Evolutionary conservation across 2,888 invertebrate species (phyloP).

Genomic region (Ditylenchus weischeri): DNA sequence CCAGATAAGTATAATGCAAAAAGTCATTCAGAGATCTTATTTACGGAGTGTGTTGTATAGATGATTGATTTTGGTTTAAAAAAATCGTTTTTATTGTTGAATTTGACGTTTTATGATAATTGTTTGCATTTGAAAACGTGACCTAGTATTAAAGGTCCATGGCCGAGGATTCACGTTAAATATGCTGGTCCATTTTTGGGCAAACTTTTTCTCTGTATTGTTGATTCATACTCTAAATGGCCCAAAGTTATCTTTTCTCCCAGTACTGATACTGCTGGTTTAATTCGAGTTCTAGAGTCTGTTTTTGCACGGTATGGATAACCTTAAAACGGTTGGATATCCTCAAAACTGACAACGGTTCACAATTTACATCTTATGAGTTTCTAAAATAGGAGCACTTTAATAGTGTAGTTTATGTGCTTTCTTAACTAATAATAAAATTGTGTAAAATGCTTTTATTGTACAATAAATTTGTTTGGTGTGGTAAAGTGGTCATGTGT

Average conservation of each 20-base stretch:
- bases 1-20: too few relatives aligned
- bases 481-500: too few relatives aligned
- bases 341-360: slow-evolving; percentile 58
- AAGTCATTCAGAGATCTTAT: too few relatives aligned
- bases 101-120: too few relatives aligned
- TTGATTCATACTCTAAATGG: slow-evolving; percentile 61
- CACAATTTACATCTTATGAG: slow-evolving; percentile 45
- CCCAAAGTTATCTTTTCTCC: slow-evolving; percentile 49
- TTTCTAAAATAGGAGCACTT: slow-evolving; percentile 46
- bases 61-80: too few relatives aligned
- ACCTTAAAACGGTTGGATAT: slow-evolving; percentile 49
- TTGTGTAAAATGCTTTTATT: too few relatives aligned
- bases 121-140: slow-evolving; percentile 34
- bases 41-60: too few relatives aligned
- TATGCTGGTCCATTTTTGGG: slow-evolving; percentile 59
- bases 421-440: too few relatives aligned
- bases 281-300: slow-evolving; percentile 1
- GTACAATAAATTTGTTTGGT: too few relatives aligned
- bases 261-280: slow-evolving; percentile 12
- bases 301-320: slow-evolving; percentile 36
- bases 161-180: slow-evolving; percentile 61
- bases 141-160: slow-evolving; percentile 40
- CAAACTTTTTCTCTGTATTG: slow-evolving; percentile 56
- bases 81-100: too few relatives aligned
- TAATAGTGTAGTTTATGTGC: too few relatives aligned